These are phyloP conservation scores for Chromoteleia sp. DNA, from an alignment of 2,888 invertebrate genomes.

Conservation along the genomic window DNA sequence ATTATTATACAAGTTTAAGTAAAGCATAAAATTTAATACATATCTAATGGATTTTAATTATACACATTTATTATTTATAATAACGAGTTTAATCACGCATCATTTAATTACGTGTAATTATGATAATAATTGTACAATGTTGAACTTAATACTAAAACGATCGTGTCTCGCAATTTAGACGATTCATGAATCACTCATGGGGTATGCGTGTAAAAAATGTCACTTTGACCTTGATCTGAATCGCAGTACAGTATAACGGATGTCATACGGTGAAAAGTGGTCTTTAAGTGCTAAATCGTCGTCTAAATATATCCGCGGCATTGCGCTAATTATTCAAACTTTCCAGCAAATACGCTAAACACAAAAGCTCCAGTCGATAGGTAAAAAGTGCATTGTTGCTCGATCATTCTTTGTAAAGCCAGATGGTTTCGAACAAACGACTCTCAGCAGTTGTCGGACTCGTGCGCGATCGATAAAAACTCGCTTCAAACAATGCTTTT, in stretches of 20 bases:
- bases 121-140: too few relatives aligned
- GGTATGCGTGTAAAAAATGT: conserved; percentile 5
- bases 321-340: conserved; percentile 49
- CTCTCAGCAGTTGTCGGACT: conserved; percentile 38
- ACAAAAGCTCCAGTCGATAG: conserved; percentile 38
- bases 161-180: conserved; percentile 11
- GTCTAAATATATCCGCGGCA: conserved; percentile 29
- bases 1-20: too few relatives aligned
- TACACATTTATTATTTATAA: too few relatives aligned
- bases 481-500: conserved; percentile 29
- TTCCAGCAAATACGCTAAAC: conserved; percentile 38
- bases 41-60: too few relatives aligned
- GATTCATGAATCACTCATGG: neutral
- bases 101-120: too few relatives aligned
- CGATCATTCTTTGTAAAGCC: conserved; percentile 51
- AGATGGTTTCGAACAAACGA: conserved; percentile 57
- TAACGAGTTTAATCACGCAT: too few relatives aligned
- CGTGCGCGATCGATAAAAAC: conserved; percentile 58
- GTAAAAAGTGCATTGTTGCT: conserved; percentile 48
- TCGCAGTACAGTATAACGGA: conserved; percentile 18
- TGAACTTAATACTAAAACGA: too few relatives aligned
- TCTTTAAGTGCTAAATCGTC: conserved; percentile 28
- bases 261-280: conserved; percentile 34
- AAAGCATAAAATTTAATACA: too few relatives aligned
- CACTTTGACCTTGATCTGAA: conserved; percentile 50